phyloP scores from a whole-genome alignment of 2,113 vertebrate genomes.

The Atlantisia rogersi region DNA sequence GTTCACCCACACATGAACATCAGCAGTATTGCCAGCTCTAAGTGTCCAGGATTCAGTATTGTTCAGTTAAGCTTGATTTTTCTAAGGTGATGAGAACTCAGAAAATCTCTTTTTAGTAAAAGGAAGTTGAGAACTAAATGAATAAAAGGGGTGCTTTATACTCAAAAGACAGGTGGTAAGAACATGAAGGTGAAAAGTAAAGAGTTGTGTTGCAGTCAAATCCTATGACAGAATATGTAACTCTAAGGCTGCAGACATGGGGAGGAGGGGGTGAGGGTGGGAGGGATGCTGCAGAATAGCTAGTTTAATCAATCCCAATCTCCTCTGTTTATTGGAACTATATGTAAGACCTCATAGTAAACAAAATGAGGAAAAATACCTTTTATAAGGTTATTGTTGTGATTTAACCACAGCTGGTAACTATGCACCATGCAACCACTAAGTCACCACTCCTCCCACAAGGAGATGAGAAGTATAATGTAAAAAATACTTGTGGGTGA shows the following conservation, averaged over 20 bases:
- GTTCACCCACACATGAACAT: neutral
- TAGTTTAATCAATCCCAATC: neutral
- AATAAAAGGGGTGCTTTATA: neutral
- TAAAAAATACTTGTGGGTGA: too few species aligned
- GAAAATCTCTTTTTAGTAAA: neutral
- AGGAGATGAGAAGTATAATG: too few species aligned
- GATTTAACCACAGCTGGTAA: too few species aligned
- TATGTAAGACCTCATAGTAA: neutral
- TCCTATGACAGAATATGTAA: neutral
- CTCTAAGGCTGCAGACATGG: neutral
- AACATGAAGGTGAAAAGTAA: neutral
- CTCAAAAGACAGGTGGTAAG: neutral
- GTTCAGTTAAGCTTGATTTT: neutral
- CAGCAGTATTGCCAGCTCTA: neutral
- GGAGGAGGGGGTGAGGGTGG: accelerated
- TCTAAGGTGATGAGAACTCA: neutral
- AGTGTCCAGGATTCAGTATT: neutral
- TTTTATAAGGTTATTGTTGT: neutral
- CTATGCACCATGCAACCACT: too few species aligned
- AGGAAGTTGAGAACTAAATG: neutral
- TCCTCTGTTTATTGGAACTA: neutral
- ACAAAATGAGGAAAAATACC: neutral
- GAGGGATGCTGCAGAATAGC: neutral
- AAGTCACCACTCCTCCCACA: too few species aligned
- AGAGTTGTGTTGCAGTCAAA: neutral